These are phyloP conservation scores for Candidula unifasciata DNA, from an alignment of 2,888 invertebrate genomes.

Conservation along the genomic window DNA sequence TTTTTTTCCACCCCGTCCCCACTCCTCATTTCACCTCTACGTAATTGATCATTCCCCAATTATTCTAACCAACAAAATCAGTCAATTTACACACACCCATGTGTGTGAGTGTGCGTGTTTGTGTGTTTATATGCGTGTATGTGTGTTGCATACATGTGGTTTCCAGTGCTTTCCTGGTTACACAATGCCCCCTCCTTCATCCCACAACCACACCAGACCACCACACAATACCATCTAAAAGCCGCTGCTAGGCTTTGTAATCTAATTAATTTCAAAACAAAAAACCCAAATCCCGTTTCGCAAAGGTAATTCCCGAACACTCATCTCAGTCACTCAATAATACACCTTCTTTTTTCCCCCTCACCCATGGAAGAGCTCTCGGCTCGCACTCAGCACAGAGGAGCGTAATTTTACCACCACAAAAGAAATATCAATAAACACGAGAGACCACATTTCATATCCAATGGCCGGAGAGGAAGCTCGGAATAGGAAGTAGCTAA, in stretches of 20 bases:
- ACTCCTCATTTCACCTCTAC: too few species aligned
- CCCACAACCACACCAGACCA: too few species aligned
- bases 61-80: too few species aligned
- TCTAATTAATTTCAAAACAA: neutral
- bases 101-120: too few species aligned
- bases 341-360: neutral
- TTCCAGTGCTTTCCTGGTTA: too few species aligned
- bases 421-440: slow-evolving; percentile 52
- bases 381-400: neutral
- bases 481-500: slow-evolving; percentile 46
- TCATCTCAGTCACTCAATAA: slow-evolving; percentile 3
- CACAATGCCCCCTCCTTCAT: too few species aligned
- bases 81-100: too few species aligned
- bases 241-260: neutral
- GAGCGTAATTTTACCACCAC: slow-evolving; percentile 46
- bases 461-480: slow-evolving; percentile 46
- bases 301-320: neutral
- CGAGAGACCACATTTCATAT: slow-evolving; percentile 46
- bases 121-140: too few species aligned
- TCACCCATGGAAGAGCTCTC: neutral
- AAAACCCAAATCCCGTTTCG: neutral
- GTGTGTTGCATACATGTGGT: too few species aligned
- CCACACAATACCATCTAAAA: too few species aligned
- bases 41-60: too few species aligned
- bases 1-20: too few species aligned